phyloP scores from a whole-genome alignment of 2,888 invertebrate species.

The Chirona hameri region DNA sequence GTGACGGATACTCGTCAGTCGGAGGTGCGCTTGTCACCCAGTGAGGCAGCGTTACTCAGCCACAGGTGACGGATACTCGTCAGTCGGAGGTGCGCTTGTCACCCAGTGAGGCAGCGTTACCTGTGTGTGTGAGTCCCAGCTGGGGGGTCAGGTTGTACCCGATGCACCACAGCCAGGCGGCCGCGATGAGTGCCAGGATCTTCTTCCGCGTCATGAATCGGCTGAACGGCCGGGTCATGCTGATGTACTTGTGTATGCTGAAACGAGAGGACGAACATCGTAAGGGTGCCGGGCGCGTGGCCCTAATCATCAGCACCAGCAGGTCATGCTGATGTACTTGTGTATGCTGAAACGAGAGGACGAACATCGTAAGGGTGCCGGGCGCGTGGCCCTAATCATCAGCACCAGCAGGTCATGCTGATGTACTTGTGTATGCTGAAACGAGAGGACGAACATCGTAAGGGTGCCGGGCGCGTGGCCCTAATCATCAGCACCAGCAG shows the following conservation, averaged over 20 bases:
- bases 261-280: neutral
- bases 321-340: no score
- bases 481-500: constrained; percentile 32
- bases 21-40: no score
- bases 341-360: neutral
- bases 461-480: no score
- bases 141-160: constrained; percentile 46
- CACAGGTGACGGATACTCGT: no score
- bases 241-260: constrained; percentile 48
- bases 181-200: constrained; percentile 47
- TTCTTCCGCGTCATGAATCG: constrained; percentile 46
- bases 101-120: constrained; percentile 29
- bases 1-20: no score
- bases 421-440: constrained; percentile 47
- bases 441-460: neutral
- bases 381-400: no score
- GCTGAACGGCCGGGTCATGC: constrained; percentile 49
- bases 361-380: neutral
- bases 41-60: no score
- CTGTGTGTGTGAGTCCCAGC: constrained; percentile 45
- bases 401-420: constrained; percentile 49
- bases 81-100: no score
- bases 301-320: no score
- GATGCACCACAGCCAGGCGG: constrained; percentile 49
- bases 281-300: no score